Evolutionary conservation across 2,797 vertebrate species (phyloP).

Genomic region (Tachyglossus aculeatus): DNA sequence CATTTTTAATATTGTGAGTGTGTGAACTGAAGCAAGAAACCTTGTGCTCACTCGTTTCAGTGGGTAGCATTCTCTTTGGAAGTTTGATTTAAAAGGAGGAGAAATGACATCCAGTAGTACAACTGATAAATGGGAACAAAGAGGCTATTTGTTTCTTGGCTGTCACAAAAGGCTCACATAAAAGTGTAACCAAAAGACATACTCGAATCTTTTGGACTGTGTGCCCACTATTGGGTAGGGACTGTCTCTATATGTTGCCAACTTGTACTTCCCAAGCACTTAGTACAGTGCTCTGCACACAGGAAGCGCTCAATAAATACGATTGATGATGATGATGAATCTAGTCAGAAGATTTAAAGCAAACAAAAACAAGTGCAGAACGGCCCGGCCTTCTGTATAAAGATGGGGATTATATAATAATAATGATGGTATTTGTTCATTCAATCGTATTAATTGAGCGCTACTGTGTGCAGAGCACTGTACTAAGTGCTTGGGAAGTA

Average conservation of each 20-base stretch:
- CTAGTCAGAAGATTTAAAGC: conserved; percentile 24
- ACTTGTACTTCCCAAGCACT: too few species aligned
- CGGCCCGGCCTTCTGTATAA: conserved; percentile 5
- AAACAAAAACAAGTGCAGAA: not conserved
- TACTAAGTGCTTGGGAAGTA: too few species aligned
- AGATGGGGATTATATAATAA: not conserved
- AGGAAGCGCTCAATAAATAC: too few species aligned
- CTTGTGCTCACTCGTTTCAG: not conserved
- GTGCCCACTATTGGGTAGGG: too few species aligned
- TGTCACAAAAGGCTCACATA: not conserved
- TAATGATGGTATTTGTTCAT: too few species aligned
- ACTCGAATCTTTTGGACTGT: too few species aligned
- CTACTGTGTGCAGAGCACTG: too few species aligned
- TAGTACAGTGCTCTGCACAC: too few species aligned
- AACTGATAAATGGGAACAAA: conserved; percentile 3
- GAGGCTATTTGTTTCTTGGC: not conserved
- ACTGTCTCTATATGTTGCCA: too few species aligned
- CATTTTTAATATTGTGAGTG: not conserved
- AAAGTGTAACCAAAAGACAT: not conserved
- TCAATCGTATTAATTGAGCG: too few species aligned
- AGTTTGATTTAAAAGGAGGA: conserved; percentile 25
- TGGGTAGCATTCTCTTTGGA: not conserved
- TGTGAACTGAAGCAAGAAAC: not conserved
- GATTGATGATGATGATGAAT: too few species aligned
- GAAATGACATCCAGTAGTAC: not conserved